These are phyloP conservation scores for Chydorus sphaericus DNA, from an alignment of 2,888 invertebrate genomes.

Conservation along the genomic window DNA sequence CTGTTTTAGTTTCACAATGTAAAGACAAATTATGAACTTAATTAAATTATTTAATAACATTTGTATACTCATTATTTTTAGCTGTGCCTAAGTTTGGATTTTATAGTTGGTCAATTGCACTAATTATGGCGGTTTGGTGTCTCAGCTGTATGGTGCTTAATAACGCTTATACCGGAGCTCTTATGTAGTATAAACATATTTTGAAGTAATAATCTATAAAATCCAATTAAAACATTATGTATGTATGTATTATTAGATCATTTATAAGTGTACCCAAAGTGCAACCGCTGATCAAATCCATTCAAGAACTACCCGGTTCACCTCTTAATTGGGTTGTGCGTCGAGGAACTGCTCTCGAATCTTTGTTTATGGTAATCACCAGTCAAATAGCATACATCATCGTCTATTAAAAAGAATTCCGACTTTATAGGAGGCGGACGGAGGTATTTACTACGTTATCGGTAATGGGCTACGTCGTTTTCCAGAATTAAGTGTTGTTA, in stretches of 20 bases:
- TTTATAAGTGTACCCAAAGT: slow-evolving; percentile 8
- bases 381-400: not conserved
- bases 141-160: not conserved
- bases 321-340: slow-evolving; percentile 1
- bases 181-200: too few species aligned
- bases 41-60: too few species aligned
- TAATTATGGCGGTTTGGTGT: slow-evolving; percentile 13
- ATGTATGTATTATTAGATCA: too few species aligned
- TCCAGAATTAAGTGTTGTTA: too few species aligned
- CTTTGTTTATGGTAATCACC: slow-evolving; percentile 7
- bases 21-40: too few species aligned
- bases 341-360: slow-evolving; percentile 4
- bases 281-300: not conserved
- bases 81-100: not conserved
- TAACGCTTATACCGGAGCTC: slow-evolving; percentile 1
- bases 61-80: not conserved
- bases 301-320: slow-evolving; percentile 6
- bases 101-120: slow-evolving; percentile 7
- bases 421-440: slow-evolving; percentile 7
- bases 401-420: not conserved
- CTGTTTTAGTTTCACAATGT: slow-evolving; percentile 10
- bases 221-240: too few species aligned
- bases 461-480: not conserved
- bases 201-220: too few species aligned
- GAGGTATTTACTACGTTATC: slow-evolving; percentile 5